A percentile compares a stretch with the other conserved stretches of the same genome.
Conservation (phyloP, 2,888 invertebrate species). For the Cylloceria caligata region DNA sequence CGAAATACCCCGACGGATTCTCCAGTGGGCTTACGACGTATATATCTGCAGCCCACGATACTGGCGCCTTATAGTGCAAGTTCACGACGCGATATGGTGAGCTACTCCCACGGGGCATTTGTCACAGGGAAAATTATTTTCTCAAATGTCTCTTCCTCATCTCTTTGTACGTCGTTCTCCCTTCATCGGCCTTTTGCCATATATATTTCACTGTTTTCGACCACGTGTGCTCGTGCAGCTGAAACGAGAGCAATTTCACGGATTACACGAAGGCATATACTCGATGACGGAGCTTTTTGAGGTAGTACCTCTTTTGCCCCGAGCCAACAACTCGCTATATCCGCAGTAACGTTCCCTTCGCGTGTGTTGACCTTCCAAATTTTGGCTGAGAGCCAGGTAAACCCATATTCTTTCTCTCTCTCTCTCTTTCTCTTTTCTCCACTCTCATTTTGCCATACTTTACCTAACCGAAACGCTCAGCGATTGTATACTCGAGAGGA, state of each 20-base stretch:
- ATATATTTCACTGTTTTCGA: conserved; percentile 21
- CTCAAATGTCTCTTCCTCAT: neutral
- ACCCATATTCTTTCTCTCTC: conserved; percentile 30
- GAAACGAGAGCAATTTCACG: conserved; percentile 58
- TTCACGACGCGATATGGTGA: conserved; percentile 34
- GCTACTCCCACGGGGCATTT: conserved; percentile 18
- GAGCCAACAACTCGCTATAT: conserved; percentile 57
- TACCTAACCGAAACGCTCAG: conserved; percentile 51
- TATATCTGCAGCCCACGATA: neutral
- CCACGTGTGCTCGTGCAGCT: neutral
- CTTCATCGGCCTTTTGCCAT: neutral
- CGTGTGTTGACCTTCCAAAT: conserved; percentile 64
- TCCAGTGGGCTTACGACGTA: neutral
- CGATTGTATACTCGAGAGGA: conserved; percentile 25
- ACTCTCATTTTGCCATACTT: conserved; percentile 29
- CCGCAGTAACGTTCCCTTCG: conserved; percentile 48
- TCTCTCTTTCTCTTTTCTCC: conserved; percentile 36
- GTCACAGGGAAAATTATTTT: conserved; percentile 20
- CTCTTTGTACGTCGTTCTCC: neutral
- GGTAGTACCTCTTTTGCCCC: conserved; percentile 41
- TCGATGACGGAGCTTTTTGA: conserved; percentile 60
- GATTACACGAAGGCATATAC: conserved; percentile 46
- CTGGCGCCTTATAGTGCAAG: conserved; percentile 1
- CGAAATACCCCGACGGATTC: conserved; percentile 46
- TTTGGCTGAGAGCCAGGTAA: conserved; percentile 60